Base-by-base conservation (phyloP, 1,140 invertebrate genomes). In the Telenomus remus region DNA sequence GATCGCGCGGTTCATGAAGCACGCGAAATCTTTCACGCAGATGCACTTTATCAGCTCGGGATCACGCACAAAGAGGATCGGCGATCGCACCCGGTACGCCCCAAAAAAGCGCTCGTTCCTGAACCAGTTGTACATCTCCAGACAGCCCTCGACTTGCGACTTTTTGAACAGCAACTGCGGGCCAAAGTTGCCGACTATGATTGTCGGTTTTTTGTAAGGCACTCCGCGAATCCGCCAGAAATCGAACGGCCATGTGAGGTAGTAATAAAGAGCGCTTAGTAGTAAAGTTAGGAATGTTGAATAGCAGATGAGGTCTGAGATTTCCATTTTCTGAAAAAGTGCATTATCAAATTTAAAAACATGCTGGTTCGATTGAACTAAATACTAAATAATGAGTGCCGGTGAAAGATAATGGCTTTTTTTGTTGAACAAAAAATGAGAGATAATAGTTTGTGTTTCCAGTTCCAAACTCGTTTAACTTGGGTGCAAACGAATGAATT, bases 11-110 rank as follows among this genome's bases (percentile, higher is more conserved):
- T 91, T 89, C 6, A 76, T 64, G 63, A 91, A 91, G 64, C 80
- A 80, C 0, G 80, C 55, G 48, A 91, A 91, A 68, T 91, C 89
- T 74, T 90, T 90, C 0, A 90, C 80, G 44, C 86, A 84, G 4
- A 91, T 76, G 12, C 66, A 70, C 55, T 87, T 89, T 11, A 91
- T 84, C 0, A 91, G 69, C 7, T 90, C 85, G 0, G 88, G 87
- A 75, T 91, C 90, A 4, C 85, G 81, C 0, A 90, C 13, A 12
- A 90, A 82, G 1, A 91, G 50, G 3, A 84, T 76, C 0, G 90
- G 90, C 12, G 84, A 85, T 14, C 84, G 78, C 8, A 89, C 82
- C 0, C 88, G 81, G 12, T 85, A 90, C n/a, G 80, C 84, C 0
- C 90, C 90, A 11, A 87, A 87, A 48, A 83, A 86, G 9, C 61